These are phyloP conservation scores for Scatophagus argus DNA, from an alignment of 2,113 vertebrate genomes.

Conservation along the genomic window DNA sequence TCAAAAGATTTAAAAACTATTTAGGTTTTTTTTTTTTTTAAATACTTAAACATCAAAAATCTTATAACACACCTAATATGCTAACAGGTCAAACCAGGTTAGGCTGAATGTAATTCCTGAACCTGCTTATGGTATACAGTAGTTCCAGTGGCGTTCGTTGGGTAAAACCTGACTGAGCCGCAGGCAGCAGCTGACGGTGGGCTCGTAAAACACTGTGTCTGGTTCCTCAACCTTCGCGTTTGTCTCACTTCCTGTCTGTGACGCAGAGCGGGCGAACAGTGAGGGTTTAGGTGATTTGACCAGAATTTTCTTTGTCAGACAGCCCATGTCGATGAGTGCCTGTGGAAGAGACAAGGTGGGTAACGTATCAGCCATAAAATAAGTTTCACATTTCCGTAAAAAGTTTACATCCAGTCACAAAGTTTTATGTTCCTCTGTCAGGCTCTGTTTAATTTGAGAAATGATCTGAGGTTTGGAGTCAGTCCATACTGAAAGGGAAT, in stretches of 20 bases:
- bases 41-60: background rate
- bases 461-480: no score
- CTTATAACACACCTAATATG: background rate
- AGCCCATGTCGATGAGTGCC: slow-evolving; percentile 89
- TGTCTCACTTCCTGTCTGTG: background rate
- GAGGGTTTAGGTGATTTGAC: slow-evolving; percentile 70
- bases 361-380: background rate
- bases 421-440: no score
- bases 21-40: no score
- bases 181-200: slow-evolving; percentile 89
- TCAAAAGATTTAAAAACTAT: no score
- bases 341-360: slow-evolving; percentile 59
- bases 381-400: no score
- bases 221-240: background rate
- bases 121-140: slow-evolving; percentile 73
- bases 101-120: background rate
- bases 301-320: slow-evolving; percentile 84
- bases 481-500: no score
- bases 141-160: slow-evolving; percentile 91
- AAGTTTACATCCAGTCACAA: no score
- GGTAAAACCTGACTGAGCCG: slow-evolving; percentile 89
- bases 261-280: slow-evolving; percentile 82
- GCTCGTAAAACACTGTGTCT: slow-evolving; percentile 86
- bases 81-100: background rate
- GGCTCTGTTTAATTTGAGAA: no score